phyloP scores from a whole-genome alignment of 1,140 invertebrate species.

The Dinoponera quadriceps region DNA sequence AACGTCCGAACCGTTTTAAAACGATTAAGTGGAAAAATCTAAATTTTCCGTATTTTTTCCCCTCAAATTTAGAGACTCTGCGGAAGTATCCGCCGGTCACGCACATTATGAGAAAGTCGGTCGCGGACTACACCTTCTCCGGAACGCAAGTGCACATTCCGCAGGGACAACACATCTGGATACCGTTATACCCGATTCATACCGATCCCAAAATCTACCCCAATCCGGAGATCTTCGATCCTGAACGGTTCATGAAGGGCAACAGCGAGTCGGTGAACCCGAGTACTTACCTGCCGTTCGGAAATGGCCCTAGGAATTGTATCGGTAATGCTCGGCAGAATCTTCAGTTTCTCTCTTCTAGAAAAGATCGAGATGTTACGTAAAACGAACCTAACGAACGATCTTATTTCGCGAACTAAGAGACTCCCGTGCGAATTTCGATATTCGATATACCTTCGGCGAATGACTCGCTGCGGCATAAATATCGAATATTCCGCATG shows the following conservation, averaged over 20 bases:
- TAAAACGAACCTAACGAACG: no score
- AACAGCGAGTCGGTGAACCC: conserved; percentile 50
- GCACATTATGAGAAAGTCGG: conserved; percentile 69
- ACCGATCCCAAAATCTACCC: conserved; percentile 86
- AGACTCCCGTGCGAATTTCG: neutral
- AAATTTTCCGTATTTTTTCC: neutral
- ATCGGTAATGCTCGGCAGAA: conserved; percentile 44
- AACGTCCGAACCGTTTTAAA: no score
- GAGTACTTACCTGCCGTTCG: conserved; percentile 32
- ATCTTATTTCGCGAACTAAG: no score
- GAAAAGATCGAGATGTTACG: neutral
- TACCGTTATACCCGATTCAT: conserved; percentile 87
- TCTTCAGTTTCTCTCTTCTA: neutral
- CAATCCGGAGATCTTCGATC: conserved; percentile 87
- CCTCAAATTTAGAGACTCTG: conserved; percentile 36
- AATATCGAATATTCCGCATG: neutral
- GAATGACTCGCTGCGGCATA: no score
- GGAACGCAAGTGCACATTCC: conserved; percentile 77
- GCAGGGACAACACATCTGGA: conserved; percentile 85
- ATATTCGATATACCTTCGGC: conserved; percentile 3
- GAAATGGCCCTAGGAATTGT: conserved; percentile 37
- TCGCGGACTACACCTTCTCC: conserved; percentile 78
- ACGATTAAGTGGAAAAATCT: neutral
- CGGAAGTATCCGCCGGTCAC: conserved; percentile 44
- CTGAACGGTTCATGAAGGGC: conserved; percentile 86